Percentiles rank a stretch among this genome's conserved stretches.
phyloP scores from a whole-genome alignment of 2,888 invertebrate species.

The Rhamnusium bicolor region DNA sequence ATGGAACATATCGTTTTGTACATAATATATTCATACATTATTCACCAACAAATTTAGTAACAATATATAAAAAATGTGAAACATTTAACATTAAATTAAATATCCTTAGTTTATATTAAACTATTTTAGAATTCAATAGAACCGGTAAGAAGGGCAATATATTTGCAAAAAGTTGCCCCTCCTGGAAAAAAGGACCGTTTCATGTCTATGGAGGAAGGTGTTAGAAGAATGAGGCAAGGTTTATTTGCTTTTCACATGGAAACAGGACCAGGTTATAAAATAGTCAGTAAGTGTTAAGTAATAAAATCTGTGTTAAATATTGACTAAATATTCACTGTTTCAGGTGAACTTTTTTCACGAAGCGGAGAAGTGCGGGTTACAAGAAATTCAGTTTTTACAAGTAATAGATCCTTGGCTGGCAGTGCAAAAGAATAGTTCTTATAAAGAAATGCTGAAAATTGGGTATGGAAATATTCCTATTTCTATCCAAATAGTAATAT shows the following conservation, averaged over 20 bases:
- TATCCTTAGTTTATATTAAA: background rate
- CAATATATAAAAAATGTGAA: too few species aligned
- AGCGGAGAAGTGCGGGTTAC: conserved; percentile 81
- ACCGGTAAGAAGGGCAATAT: conserved; percentile 76
- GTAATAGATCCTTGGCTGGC: conserved; percentile 79
- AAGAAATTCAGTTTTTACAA: conserved; percentile 77
- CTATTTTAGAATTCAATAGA: conserved; percentile 77
- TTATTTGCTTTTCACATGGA: conserved; percentile 84
- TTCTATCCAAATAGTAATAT: too few species aligned
- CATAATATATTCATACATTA: too few species aligned
- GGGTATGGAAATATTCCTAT: conserved; percentile 69
- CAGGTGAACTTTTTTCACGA: conserved; percentile 80
- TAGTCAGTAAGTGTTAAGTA: conserved; percentile 71
- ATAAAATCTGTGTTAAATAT: background rate
- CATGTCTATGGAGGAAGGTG: conserved; percentile 77
- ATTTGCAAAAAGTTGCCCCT: conserved; percentile 77
- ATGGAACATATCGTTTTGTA: too few species aligned
- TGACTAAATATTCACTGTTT: conserved; percentile 62
- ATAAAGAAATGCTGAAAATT: conserved; percentile 77
- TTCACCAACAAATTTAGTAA: too few species aligned
- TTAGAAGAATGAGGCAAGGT: conserved; percentile 75
- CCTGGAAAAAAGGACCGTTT: conserved; percentile 75
- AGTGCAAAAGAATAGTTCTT: conserved; percentile 77
- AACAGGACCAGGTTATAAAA: conserved; percentile 80
- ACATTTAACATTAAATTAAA: too few species aligned